These are phyloP conservation scores for Myiotriccus ornatus DNA, from an alignment of 2,797 vertebrate species.

Conservation along the genomic window DNA sequence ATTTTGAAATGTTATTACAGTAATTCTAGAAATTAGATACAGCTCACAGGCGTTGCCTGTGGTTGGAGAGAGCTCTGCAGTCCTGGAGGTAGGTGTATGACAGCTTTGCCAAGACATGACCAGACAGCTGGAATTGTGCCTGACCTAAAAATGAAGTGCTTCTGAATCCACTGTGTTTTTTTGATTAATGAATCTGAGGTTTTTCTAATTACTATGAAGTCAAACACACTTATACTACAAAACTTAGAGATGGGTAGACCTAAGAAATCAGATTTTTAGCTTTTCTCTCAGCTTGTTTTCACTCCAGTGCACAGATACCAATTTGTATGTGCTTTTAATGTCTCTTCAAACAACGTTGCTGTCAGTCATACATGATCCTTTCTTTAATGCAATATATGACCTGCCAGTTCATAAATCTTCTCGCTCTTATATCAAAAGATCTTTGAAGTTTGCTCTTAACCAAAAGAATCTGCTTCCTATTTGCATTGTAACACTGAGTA, in stretches of 20 bases:
- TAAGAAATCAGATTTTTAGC: background rate
- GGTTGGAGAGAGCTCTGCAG: background rate
- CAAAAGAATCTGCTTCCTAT: background rate
- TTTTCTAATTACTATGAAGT: background rate
- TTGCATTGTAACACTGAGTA: background rate
- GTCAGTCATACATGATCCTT: background rate
- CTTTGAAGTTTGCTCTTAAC: background rate
- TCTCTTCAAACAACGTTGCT: background rate
- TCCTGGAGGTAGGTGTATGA: background rate
- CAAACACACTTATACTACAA: background rate
- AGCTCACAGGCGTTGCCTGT: background rate
- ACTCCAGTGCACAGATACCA: background rate
- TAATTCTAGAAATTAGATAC: background rate
- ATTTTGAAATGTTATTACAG: background rate
- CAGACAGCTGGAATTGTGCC: conserved; percentile 7
- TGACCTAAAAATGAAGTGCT: background rate
- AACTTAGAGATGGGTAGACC: background rate
- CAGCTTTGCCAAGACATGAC: background rate
- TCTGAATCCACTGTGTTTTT: background rate
- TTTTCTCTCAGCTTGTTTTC: background rate
- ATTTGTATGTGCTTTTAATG: background rate
- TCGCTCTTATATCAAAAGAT: background rate
- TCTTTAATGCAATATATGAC: background rate
- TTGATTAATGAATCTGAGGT: background rate
- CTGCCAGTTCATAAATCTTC: background rate